These are phyloP conservation scores for Conops quadrifasciatus DNA, from an alignment of 2,888 invertebrate species.

Conservation along the genomic window DNA sequence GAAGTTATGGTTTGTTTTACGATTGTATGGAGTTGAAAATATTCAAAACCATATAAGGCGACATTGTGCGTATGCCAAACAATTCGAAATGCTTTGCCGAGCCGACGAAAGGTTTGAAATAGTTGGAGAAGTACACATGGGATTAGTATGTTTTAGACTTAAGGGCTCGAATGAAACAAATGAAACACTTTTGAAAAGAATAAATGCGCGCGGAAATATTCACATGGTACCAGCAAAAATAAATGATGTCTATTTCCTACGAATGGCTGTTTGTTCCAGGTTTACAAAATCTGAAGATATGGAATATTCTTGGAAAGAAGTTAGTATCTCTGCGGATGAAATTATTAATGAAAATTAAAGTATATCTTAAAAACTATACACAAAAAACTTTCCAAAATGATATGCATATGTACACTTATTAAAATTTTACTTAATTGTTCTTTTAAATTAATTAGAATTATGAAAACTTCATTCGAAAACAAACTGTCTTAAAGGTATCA, in stretches of 20 bases:
- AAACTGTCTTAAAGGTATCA: too few relatives aligned
- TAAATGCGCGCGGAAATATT: conserved; percentile 90
- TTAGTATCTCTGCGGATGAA: conserved; percentile 78
- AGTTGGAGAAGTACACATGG: conserved; percentile 88
- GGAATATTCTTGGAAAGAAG: conserved; percentile 85
- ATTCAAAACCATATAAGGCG: conserved; percentile 86
- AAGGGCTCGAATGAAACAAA: conserved; percentile 86
- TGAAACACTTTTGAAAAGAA: conserved; percentile 80
- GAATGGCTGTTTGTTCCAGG: conserved; percentile 90
- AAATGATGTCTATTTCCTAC: conserved; percentile 82
- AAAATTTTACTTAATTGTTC: too few relatives aligned
- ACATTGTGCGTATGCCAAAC: conserved; percentile 85
- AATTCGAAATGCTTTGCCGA: conserved; percentile 82
- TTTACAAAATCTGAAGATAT: conserved; percentile 84
- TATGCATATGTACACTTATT: too few relatives aligned
- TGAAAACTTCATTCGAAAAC: too few relatives aligned
- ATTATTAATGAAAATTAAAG: conserved; percentile 2
- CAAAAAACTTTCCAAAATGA: too few relatives aligned
- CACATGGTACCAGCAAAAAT: conserved; percentile 93
- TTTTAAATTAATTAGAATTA: too few relatives aligned
- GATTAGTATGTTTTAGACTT: conserved; percentile 94
- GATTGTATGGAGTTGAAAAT: conserved; percentile 88
- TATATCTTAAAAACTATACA: conserved; percentile 24
- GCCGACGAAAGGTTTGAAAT: conserved; percentile 88
- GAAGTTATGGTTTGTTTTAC: conserved; percentile 94